These are phyloP conservation scores for Tachina lurida DNA, from an alignment of 2,888 invertebrate species.

Conservation along the genomic window DNA sequence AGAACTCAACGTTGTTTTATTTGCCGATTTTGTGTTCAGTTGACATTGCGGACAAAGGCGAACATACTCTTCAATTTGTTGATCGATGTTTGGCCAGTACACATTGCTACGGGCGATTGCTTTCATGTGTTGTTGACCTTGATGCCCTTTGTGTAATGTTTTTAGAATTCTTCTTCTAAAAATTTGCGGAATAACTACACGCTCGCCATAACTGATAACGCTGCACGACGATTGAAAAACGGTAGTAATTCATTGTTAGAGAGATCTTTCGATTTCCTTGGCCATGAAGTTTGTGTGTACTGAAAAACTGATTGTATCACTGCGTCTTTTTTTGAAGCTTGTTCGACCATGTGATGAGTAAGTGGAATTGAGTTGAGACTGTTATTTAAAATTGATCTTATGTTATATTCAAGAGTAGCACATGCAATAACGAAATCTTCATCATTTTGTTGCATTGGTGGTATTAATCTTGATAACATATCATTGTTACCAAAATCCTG, in stretches of 20 bases:
- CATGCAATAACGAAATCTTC: conserved; percentile 68
- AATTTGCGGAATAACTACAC: conserved; percentile 21
- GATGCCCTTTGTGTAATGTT: conserved; percentile 51
- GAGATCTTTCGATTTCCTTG: too few species aligned
- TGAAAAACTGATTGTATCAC: too few species aligned
- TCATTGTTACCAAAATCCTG: conserved; percentile 66
- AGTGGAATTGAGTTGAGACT: too few species aligned
- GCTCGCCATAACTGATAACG: conserved; percentile 7
- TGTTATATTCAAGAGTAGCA: conserved; percentile 45
- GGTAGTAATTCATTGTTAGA: conserved; percentile 8
- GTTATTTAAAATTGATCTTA: conserved; percentile 16
- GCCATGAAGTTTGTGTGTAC: too few species aligned
- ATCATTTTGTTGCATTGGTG: conserved; percentile 28
- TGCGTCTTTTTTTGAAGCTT: too few species aligned
- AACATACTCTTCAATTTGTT: too few species aligned
- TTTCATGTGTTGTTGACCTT: conserved; percentile 24
- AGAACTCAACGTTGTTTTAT: too few species aligned
- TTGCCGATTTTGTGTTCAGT: too few species aligned
- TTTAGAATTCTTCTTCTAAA: conserved; percentile 26
- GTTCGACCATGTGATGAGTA: too few species aligned
- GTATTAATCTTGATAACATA: conserved; percentile 61
- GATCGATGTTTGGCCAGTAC: too few species aligned
- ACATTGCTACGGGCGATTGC: too few species aligned
- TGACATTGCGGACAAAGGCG: too few species aligned
- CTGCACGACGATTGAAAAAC: neutral